Evolutionary conservation across 2,888 invertebrate genomes (phyloP), one percentile per base, ranked within the genome.

Genomic region (Drosophila paucipuncta): DNA sequence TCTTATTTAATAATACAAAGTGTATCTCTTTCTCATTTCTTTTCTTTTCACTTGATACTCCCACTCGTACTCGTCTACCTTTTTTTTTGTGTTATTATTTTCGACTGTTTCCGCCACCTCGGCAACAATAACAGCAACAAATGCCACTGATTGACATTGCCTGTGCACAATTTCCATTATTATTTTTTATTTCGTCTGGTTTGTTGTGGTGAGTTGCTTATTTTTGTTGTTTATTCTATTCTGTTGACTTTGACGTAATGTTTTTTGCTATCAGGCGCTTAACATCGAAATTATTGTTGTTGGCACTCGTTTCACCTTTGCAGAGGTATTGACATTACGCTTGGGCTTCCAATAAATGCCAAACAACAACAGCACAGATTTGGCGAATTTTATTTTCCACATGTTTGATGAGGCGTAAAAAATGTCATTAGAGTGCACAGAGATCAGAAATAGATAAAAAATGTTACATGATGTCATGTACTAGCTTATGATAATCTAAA

Each of bases 1-100:
- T 76, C 82, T 50, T 80, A 68, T 87, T 85, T 75, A 89, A 89
- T 89, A 86, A 87, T 60, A 86, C 85, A 89, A 89, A 86, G 85
- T 89, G 88, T 85, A 70, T 67, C 54, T 68, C 50, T 50, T 70
- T 70, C 52, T 33, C 59, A 52, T 61, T 71, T 65, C 50, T 30
- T 31, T 70, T 75, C 39, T 37, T 67, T 61, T 65, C 65, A 72
- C 60, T 65, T 50, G 71, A 71, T 71, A 73, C 73, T 66, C 49
- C 28, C 49, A 43, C 52, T 39, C 50, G n/a, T 28, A 35, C 54
- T 59, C 59, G 50, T 52, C 67, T 61, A 65, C 41, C 68, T 76
- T 67, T 73, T 16, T 16, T 18, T 25, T 28, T 55, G 11, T 80
- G 67, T 73, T 68, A 71, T 75, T 80, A 69, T 73, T 76, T 76